Evolutionary conservation across 1,140 invertebrate genomes (phyloP), one percentile per base, ranked within the genome.

Genomic region (Oscheius sp.): DNA sequence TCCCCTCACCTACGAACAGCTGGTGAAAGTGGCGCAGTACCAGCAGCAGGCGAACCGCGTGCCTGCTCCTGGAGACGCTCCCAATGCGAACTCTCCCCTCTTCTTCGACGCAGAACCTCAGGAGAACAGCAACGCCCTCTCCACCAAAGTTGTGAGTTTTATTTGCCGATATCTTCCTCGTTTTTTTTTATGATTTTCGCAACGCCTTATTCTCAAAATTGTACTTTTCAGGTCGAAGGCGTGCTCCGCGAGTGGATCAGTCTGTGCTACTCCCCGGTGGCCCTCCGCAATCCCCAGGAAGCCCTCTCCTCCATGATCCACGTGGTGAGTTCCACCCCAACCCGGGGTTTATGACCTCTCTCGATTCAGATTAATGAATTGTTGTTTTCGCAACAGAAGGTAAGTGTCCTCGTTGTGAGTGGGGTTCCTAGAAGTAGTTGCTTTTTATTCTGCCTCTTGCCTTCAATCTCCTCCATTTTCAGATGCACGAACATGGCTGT

Each of bases 401-500:
- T 18, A n/a, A n/a, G n/a, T n/a, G n/a, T n/a, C n/a, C n/a, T n/a
- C n/a, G n/a, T n/a, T n/a, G n/a, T n/a, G n/a, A n/a, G 15, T 45
- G 15, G 42, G 18, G 18, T 15, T 45, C 42, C 42, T 45, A 45
- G 0, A 45, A 45, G 15, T 45, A 45, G 23, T 45, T 18, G 23
- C 23, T 45, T 15, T 23, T 45, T 45, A 23, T n/a, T n/a, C n/a
- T n/a, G n/a, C n/a, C n/a, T n/a, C n/a, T n/a, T n/a, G n/a, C n/a
- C n/a, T n/a, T n/a, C n/a, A n/a, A n/a, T n/a, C n/a, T 45, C 58
- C 29, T 78, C 75, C 73, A 52, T 68, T 84, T 85, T 35, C 90
- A 95, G 85, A 95, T 99, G 93, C 96, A 96, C 81, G 89, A 92
- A 69, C 93, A 96, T 78, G 95, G 95, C 2, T 94, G 99, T 58